Percentiles rank a stretch among this genome's conserved stretches.
These are phyloP conservation scores for Lophotriccus pileatus DNA, from an alignment of 2,797 vertebrate genomes.

Conservation along the genomic window DNA sequence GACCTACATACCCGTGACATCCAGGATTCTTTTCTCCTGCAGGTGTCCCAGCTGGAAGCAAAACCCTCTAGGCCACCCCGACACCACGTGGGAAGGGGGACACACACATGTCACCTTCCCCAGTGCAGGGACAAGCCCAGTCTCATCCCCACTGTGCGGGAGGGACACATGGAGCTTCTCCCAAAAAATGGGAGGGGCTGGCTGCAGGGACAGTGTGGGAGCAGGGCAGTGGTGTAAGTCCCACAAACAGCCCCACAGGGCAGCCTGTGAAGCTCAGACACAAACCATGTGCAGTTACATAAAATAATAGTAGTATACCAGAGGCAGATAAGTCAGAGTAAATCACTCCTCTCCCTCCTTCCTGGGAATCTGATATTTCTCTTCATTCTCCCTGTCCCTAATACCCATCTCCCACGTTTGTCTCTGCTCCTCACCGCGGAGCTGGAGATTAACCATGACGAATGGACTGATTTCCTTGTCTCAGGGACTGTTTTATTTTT, in stretches of 20 bases:
- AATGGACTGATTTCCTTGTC: slow-evolving; percentile 35
- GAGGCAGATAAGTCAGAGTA: not conserved
- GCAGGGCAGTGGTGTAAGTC: too few species aligned
- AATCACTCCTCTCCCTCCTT: not conserved
- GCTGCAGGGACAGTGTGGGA: not conserved
- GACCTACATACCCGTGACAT: not conserved
- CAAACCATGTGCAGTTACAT: not conserved
- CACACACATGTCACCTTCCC: not conserved
- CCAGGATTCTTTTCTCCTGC: not conserved
- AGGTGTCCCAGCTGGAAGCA: not conserved
- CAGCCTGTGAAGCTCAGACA: not conserved
- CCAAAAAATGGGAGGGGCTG: not conserved
- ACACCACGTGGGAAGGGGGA: not conserved
- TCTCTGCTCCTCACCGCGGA: rapidly evolving
- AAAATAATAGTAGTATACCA: not conserved
- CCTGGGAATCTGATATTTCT: not conserved
- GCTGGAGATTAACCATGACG: slow-evolving; percentile 32
- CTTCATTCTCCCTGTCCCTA: not conserved
- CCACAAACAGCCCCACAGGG: not conserved
- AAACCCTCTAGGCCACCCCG: not conserved
- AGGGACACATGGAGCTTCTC: not conserved
- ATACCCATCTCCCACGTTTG: not conserved
- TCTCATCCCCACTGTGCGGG: not conserved
- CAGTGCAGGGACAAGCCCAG: rapidly evolving
- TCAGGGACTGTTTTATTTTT: slow-evolving; percentile 49